Evolutionary conservation across 2,888 invertebrate species (phyloP), one percentile per base, ranked within the genome.

Genomic region (Trachelus iudaicus): DNA sequence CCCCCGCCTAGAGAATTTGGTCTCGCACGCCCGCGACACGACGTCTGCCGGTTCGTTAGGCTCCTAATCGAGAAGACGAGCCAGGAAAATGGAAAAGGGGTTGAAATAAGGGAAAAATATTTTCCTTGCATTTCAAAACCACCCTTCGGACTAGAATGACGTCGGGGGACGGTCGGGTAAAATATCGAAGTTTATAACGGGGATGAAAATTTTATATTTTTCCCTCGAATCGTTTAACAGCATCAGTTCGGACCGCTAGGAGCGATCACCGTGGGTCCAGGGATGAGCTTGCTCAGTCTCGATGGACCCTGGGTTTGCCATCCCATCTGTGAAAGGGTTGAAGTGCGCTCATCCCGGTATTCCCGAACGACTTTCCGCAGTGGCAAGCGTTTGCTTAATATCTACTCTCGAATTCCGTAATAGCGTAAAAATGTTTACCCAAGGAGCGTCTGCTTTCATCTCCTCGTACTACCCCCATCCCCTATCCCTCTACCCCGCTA

Each of bases 401-500:
- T 89, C 89, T 85, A 86, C 88, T 89, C 84, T 85, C 85, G 85
- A 85, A 86, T 87, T 86, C 85, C 83, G 84, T 87, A 89, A 89
- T 88, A 87, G 88, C 85, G 85, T 88, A 89, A 90, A 91, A 91
- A 90, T 89, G 89, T 90, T 90, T 90, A 85, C 85, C 81, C 82
- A 86, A 86, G 85, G 80, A 86, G 83, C 81, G 86, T 82, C 84
- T 78, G 79, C 80, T 80, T 81, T 75, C 81, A 78, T 71, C 77
- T 71, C 37, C 75, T 73, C 78, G 73, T 74, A 56, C 76, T 68
- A 68, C 3, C 79, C 76, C 80, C 75, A 76, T 76, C 78, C 31
- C 73, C n/a, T n/a, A n/a, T n/a, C 69, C 74, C 74, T 69, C 34
- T n/a, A n/a, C n/a, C 6, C 31, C 13, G 31, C 76, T 78, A 56